Conservation (phyloP, 2,797 vertebrate genomes). For the Semaprochilodus insignis region DNA sequence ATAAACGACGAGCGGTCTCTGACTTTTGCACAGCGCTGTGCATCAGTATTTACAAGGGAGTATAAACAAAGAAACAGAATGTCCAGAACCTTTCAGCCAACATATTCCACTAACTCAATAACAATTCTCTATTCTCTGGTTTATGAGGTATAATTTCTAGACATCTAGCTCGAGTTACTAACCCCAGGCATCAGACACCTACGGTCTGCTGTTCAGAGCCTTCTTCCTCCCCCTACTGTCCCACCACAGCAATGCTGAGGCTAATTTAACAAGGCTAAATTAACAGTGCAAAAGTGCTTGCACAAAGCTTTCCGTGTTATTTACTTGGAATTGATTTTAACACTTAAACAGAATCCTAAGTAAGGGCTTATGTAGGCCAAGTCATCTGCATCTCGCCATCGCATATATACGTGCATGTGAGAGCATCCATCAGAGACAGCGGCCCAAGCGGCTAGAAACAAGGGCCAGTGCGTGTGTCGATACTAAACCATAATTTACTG, state of each 20-base stretch:
- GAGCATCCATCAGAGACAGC: slow-evolving; percentile 48
- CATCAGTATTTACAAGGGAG: neutral
- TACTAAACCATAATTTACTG: slow-evolving; percentile 71
- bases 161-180: neutral
- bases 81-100: neutral
- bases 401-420: slow-evolving; percentile 27
- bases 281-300: slow-evolving; percentile 64
- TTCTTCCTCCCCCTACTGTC: slow-evolving; percentile 38
- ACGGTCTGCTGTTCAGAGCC: slow-evolving; percentile 6
- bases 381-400: slow-evolving; percentile 47
- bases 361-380: slow-evolving; percentile 60
- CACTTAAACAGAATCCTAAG: slow-evolving; percentile 65
- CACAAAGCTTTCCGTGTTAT: slow-evolving; percentile 61
- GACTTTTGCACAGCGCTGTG: neutral
- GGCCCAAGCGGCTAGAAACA: slow-evolving; percentile 22
- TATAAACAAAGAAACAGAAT: neutral
- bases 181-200: slow-evolving; percentile 23
- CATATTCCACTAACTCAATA: neutral
- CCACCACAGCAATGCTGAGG: slow-evolving; percentile 42
- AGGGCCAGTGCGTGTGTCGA: slow-evolving; percentile 34
- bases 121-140: neutral
- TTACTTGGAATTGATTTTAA: slow-evolving; percentile 67
- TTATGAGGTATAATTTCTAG: slow-evolving; percentile 2
- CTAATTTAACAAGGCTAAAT: slow-evolving; percentile 63
- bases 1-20: too few species aligned